Percentiles rank a stretch among this genome's conserved stretches.
Evolutionary conservation across 2,797 vertebrate genomes (phyloP).

Genomic region (Brachymystax lenok): DNA sequence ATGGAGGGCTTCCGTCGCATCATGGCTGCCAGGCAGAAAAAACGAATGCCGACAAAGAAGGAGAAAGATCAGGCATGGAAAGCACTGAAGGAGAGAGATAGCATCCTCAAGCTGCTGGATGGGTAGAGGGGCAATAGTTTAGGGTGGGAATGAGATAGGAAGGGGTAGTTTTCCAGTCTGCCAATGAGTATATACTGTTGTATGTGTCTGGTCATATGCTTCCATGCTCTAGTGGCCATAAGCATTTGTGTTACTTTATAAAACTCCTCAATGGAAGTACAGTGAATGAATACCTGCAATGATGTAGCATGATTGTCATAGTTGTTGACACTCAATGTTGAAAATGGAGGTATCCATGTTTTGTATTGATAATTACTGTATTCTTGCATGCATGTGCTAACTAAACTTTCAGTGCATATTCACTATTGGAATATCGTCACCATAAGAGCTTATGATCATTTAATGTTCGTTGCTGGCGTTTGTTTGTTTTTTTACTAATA

Average conservation of each 20-base stretch:
- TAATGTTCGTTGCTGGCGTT: slow-evolving; percentile 21
- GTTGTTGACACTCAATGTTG: slow-evolving; percentile 4
- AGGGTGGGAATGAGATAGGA: slow-evolving; percentile 32
- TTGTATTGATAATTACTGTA: slow-evolving; percentile 29
- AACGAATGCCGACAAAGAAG: slow-evolving; percentile 96
- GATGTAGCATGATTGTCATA: slow-evolving; percentile 18
- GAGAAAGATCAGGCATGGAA: slow-evolving; percentile 99
- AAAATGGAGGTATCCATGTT: slow-evolving; percentile 32
- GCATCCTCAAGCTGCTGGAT: slow-evolving; percentile 94
- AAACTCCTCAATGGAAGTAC: slow-evolving; percentile 9
- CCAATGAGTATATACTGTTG: slow-evolving; percentile 22
- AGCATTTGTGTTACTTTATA: background rate
- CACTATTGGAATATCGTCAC: slow-evolving; percentile 14
- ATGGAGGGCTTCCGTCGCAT: slow-evolving; percentile 98
- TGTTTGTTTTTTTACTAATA: background rate
- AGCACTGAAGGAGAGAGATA: slow-evolving; percentile 94
- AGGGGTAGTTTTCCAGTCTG: background rate
- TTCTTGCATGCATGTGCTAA: slow-evolving; percentile 17
- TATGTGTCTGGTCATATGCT: slow-evolving; percentile 8
- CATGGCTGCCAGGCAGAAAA: slow-evolving; percentile 98
- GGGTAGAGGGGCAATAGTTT: slow-evolving; percentile 60
- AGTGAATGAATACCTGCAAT: slow-evolving; percentile 28
- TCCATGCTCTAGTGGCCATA: slow-evolving; percentile 9
- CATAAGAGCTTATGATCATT: slow-evolving; percentile 19
- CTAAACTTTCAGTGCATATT: slow-evolving; percentile 19